phyloP scores from a whole-genome alignment of 2,113 vertebrate genomes.

The Phalacrocorax aristotelis region DNA sequence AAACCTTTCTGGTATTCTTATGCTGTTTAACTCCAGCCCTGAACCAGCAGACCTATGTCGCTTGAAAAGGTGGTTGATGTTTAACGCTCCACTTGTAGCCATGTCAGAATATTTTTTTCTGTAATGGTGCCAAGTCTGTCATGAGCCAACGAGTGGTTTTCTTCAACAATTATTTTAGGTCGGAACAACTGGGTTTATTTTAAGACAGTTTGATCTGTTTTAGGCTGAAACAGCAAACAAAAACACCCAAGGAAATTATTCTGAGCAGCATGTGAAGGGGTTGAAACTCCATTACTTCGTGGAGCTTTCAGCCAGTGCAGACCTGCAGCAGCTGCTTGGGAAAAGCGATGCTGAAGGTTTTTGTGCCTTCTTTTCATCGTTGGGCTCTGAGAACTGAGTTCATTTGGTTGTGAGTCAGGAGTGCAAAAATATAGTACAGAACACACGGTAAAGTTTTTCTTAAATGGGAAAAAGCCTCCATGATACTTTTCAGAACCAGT shows the following conservation, averaged over 20 bases:
- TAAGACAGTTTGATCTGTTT: background rate
- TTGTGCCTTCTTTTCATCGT: accelerated
- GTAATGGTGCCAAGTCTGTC: background rate
- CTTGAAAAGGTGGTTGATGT: background rate
- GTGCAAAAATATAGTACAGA: background rate
- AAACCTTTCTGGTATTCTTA: background rate
- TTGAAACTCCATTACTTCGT: background rate
- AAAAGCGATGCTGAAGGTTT: background rate
- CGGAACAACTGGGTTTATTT: background rate
- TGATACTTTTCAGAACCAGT: background rate
- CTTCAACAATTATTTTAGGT: background rate
- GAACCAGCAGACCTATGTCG: background rate
- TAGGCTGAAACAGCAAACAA: background rate
- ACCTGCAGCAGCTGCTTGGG: background rate
- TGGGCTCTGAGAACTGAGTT: background rate
- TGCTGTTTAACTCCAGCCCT: background rate
- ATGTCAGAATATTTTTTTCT: background rate
- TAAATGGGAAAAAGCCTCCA: background rate
- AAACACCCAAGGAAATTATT: background rate
- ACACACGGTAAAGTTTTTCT: background rate
- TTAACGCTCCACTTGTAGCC: background rate
- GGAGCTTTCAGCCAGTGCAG: background rate
- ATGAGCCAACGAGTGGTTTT: background rate
- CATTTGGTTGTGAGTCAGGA: background rate
- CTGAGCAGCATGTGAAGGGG: background rate